Evolutionary conservation across 2,113 vertebrate genomes (phyloP), one percentile per base, ranked within the genome.

Genomic region (Trichechus manatus): DNA sequence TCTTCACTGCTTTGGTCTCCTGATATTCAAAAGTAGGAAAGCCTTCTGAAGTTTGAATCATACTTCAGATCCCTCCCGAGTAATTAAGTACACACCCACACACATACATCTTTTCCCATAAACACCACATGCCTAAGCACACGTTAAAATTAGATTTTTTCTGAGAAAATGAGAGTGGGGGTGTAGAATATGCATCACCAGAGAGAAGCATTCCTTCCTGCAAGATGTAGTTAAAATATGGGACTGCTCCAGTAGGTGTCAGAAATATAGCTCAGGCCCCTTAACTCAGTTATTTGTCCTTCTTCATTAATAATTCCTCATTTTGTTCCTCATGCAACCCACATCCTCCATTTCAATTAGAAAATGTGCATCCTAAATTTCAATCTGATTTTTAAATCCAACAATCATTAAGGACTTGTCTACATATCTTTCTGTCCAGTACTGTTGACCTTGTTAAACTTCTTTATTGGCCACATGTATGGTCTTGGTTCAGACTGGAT

Each of bases 81-180:
- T 86, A 92, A 79, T 85, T 92, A 59, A 96, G 84, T 50, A 77
- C 66, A 92, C 93, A 64, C 87, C 92, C 96, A 86, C 96, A 91
- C 95, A 82, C 47, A 56, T 17, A 78, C 84, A 95, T 79, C 79
- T 97, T 95, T 96, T 92, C 63, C 96, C 74, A 92, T 95, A 95
- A 97, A 97, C 87, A 96, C 92, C 96, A 95, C 93, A 96, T 97
- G 93, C 87, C 81, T 80, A 50, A 94, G 81, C 80, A 78, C 78
- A 84, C 85, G 80, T 87, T 92, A 88, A 95, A 97, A 92, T 96
- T 78, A 82, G 86, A 78, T 86, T 94, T 53, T 94, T 90, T 44
- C 79, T 93, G 39, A 39, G 39, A 74, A 86, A 59, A 23, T 87
- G 80, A 50, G 70, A 84, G 87, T 1, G 82, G 90, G 59, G 36